Evolutionary conservation across 2,797 vertebrate species (phyloP).

Genomic region (Lophius americanus): DNA sequence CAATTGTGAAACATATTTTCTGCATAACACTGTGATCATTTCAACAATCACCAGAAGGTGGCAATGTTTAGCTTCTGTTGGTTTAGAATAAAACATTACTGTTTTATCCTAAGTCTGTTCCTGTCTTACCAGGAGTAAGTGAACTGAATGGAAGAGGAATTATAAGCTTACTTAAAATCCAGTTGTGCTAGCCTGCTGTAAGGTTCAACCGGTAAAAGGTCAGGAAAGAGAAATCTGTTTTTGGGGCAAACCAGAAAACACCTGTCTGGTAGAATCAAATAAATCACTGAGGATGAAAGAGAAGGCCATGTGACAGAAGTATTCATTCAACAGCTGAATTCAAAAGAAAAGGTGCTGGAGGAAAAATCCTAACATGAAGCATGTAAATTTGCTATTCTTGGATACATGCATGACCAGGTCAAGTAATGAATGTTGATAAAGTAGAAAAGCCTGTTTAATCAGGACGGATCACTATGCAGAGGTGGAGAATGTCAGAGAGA

Average conservation of each 20-base stretch:
- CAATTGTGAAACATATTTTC: constrained; percentile 13
- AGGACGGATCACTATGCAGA: constrained; percentile 81
- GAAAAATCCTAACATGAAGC: constrained; percentile 54
- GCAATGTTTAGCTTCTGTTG: constrained; percentile 63
- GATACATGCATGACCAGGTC: constrained; percentile 74
- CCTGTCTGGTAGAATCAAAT: constrained; percentile 1
- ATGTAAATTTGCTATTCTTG: constrained; percentile 65
- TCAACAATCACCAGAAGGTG: constrained; percentile 58
- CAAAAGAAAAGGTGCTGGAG: constrained; percentile 25
- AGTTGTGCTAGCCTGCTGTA: constrained; percentile 33
- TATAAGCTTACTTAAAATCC: background rate
- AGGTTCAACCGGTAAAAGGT: constrained; percentile 15
- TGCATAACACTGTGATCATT: background rate
- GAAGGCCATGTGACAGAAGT: constrained; percentile 23
- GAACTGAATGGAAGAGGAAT: constrained; percentile 16
- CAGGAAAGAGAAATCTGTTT: constrained; percentile 39
- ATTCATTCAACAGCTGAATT: constrained; percentile 53
- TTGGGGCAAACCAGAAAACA: constrained; percentile 60
- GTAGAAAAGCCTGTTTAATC: constrained; percentile 79
- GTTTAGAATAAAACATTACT: background rate
- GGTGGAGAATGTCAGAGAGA: constrained; percentile 83
- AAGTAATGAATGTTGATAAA: constrained; percentile 83
- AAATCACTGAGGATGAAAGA: background rate
- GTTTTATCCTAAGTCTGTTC: constrained; percentile 1
- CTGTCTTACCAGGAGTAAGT: constrained; percentile 6